Conservation (phyloP, 2,113 vertebrate genomes). For the Falco punctatus region DNA sequence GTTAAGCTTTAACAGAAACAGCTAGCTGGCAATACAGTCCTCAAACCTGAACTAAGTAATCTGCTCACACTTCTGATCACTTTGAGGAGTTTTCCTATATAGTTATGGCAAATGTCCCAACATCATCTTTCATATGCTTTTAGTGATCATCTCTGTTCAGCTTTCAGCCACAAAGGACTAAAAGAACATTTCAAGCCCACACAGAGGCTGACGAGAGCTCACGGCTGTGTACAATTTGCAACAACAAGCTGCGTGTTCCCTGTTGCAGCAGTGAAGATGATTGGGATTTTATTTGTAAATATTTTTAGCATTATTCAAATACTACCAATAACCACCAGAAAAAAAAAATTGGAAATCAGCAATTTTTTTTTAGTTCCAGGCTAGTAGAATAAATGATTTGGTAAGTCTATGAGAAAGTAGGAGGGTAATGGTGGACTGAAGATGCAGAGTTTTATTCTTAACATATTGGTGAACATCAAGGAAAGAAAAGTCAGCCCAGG, state of each 20-base stretch:
- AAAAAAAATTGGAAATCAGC: neutral
- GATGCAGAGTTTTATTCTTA: neutral
- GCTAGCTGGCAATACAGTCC: neutral
- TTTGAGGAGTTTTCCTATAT: neutral
- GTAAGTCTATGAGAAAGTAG: neutral
- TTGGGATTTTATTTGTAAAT: neutral
- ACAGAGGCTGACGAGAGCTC: neutral
- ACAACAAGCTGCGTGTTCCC: neutral
- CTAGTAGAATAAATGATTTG: neutral
- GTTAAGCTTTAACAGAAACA: neutral
- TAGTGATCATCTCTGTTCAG: neutral
- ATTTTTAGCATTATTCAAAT: neutral
- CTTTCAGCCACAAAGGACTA: slow-evolving; percentile 3
- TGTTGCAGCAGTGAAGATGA: neutral
- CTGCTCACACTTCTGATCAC: neutral
- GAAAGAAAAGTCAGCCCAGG: neutral
- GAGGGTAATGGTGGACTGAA: neutral
- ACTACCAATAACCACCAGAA: neutral
- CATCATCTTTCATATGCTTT: neutral
- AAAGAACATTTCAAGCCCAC: slow-evolving; percentile 15
- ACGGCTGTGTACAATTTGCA: neutral
- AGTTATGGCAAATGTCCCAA: neutral
- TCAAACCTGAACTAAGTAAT: neutral
- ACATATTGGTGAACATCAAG: neutral
- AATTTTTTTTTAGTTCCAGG: neutral